These are phyloP conservation scores for Poeciliopsis presidionis DNA, from an alignment of 2,797 vertebrate genomes.

Conservation along the genomic window DNA sequence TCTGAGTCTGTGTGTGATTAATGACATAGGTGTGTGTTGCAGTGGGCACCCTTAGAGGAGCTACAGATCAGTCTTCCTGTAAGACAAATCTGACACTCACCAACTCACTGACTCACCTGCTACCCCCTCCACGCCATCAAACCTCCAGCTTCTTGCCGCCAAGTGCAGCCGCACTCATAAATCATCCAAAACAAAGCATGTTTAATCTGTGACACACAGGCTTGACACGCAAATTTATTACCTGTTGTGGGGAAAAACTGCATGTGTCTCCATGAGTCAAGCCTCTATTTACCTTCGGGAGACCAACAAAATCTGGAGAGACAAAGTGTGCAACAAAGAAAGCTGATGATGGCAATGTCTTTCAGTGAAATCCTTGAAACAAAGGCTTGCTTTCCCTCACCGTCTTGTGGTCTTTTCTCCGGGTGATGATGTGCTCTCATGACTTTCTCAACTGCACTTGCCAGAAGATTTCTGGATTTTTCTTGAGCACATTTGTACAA, in stretches of 20 bases:
- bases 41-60: slow-evolving; percentile 82
- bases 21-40: slow-evolving; percentile 85
- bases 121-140: slow-evolving; percentile 76
- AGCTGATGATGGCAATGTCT: slow-evolving; percentile 72
- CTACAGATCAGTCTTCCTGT: slow-evolving; percentile 87
- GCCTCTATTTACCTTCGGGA: slow-evolving; percentile 82
- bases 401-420: slow-evolving; percentile 73
- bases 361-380: slow-evolving; percentile 69
- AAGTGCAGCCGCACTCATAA: slow-evolving; percentile 83
- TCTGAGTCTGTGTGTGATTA: slow-evolving; percentile 82
- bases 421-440: slow-evolving; percentile 74
- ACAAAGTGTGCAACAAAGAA: slow-evolving; percentile 74
- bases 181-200: slow-evolving; percentile 88
- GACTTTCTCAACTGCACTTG: slow-evolving; percentile 72
- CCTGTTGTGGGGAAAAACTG: slow-evolving; percentile 74
- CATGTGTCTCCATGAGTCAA: slow-evolving; percentile 72
- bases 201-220: slow-evolving; percentile 83
- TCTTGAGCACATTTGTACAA: slow-evolving; percentile 82
- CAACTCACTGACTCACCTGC: slow-evolving; percentile 74
- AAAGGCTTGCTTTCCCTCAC: slow-evolving; percentile 74
- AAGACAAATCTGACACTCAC: slow-evolving; percentile 83
- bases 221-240: slow-evolving; percentile 83
- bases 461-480: slow-evolving; percentile 81
- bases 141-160: slow-evolving; percentile 76
- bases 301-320: slow-evolving; percentile 68